A percentile compares a stretch with the other conserved stretches of the same genome.
Evolutionary conservation across 2,797 vertebrate genomes (phyloP).

Genomic region (Enteromius paludinosus): DNA sequence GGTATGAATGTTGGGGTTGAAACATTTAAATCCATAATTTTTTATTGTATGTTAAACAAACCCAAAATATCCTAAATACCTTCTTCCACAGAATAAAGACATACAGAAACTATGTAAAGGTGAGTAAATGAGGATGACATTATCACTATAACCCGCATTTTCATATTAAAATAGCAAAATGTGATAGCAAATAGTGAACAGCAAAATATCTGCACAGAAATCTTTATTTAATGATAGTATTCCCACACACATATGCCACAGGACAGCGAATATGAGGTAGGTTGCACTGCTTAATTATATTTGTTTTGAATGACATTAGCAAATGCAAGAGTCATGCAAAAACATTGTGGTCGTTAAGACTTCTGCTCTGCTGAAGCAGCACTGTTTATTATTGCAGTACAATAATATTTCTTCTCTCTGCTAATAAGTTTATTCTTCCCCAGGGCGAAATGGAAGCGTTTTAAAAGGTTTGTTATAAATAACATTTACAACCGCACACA

Average conservation of each 20-base stretch:
- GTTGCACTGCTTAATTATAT: conserved; percentile 63
- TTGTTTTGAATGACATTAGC: conserved; percentile 60
- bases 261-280: conserved; percentile 49
- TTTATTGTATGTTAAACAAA: background rate
- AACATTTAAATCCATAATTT: background rate
- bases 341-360: conserved; percentile 67
- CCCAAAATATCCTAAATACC: background rate
- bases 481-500: conserved; percentile 48
- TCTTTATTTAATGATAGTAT: conserved; percentile 11
- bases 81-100: background rate
- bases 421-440: conserved; percentile 72
- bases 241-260: conserved; percentile 16
- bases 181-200: too few relatives aligned
- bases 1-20: background rate
- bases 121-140: background rate
- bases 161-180: background rate
- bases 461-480: conserved; percentile 64
- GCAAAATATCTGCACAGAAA: background rate
- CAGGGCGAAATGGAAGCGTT: conserved; percentile 62
- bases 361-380: conserved; percentile 57
- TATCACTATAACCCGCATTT: background rate
- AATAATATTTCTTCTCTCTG: conserved; percentile 61
- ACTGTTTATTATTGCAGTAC: conserved; percentile 71
- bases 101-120: background rate
- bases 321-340: conserved; percentile 62